Evolutionary conservation across 92 coral and sea anemone genomes (phyloP).

Genomic region (Epizoanthus illoricatus): DNA sequence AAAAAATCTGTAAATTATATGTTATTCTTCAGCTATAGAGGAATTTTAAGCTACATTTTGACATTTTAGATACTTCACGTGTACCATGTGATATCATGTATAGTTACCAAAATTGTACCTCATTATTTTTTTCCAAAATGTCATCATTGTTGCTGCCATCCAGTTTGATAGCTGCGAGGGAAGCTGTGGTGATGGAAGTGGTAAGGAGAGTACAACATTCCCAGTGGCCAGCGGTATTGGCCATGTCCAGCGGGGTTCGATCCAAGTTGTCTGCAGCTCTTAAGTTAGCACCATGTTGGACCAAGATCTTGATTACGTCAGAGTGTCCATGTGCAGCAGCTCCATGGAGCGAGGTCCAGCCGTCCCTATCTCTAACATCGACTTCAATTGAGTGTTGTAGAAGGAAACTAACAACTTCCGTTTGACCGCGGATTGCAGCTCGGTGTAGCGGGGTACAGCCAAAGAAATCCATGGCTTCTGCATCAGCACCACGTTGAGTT

Average conservation of each 20-base stretch:
- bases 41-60: no score
- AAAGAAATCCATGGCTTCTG: neutral
- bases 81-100: no score
- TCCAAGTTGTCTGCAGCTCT: no score
- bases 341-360: conserved; percentile 15
- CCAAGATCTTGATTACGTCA: neutral
- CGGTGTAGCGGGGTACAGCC: neutral
- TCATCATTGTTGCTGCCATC: no score
- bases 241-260: neutral
- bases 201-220: neutral
- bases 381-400: neutral
- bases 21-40: no score
- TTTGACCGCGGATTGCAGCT: conserved; percentile 7
- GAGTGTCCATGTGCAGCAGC: neutral
- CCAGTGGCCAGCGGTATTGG: neutral
- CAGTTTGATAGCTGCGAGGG: no score
- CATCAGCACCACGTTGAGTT: conserved; percentile 2
- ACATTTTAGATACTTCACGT: no score
- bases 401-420: neutral
- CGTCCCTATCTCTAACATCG: neutral
- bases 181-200: no score
- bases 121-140: no score
- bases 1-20: no score
- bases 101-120: no score
- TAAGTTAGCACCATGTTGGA: neutral